phyloP scores from a whole-genome alignment of 1,140 invertebrate genomes.

The Cyclina sinensis region DNA sequence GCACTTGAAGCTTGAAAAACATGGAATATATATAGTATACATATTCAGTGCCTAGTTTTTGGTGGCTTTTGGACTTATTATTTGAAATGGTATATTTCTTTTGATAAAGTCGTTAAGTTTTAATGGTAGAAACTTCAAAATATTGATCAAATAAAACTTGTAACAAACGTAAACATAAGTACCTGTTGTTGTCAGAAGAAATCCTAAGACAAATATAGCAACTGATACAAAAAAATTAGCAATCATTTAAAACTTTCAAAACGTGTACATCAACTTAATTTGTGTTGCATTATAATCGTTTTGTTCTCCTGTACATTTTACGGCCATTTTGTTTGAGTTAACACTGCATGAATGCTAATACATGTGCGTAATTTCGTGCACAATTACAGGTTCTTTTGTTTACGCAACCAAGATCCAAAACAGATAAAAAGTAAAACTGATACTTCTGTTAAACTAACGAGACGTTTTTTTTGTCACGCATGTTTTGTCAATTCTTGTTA shows the following conservation, averaged over 20 bases:
- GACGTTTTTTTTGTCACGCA: neutral
- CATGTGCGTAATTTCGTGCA: neutral
- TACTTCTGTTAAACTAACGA: neutral
- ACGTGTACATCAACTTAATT: neutral
- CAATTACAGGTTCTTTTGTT: neutral
- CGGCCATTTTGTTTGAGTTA: constrained; percentile 8
- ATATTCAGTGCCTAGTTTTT: too few species aligned
- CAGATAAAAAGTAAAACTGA: neutral
- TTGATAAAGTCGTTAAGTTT: too few species aligned
- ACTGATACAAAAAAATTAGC: neutral
- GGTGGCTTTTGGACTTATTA: too few species aligned
- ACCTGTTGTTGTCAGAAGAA: neutral
- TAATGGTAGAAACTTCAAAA: too few species aligned
- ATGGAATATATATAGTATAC: too few species aligned
- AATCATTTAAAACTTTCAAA: neutral
- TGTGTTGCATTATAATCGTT: neutral
- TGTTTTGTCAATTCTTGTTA: neutral
- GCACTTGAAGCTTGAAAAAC: too few species aligned
- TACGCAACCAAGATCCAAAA: neutral
- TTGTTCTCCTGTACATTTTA: neutral
- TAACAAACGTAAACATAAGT: neutral
- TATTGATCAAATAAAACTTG: too few species aligned
- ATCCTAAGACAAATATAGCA: neutral
- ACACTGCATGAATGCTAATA: constrained; percentile 10
- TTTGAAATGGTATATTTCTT: too few species aligned